Evolutionary conservation across 1,140 invertebrate genomes (phyloP), one percentile per base, ranked within the genome.

Genomic region (Pachyrhynchus sulphureomaculatus): DNA sequence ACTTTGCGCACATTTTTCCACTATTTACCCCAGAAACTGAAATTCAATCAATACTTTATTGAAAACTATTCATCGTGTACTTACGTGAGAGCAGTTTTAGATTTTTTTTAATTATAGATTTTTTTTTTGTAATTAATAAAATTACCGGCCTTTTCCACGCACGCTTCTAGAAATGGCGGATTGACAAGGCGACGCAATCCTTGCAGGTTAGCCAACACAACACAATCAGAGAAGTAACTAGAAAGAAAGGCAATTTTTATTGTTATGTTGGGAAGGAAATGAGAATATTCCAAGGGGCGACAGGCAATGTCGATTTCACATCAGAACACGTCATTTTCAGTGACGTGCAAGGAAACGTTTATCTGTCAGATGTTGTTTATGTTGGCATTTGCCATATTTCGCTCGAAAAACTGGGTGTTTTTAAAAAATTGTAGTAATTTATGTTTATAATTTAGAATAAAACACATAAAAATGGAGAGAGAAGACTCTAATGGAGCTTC

Each of bases 401-500:
- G 10, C n/a, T n/a, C n/a, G n/a, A n/a, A n/a, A n/a, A n/a, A n/a
- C n/a, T n/a, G n/a, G n/a, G n/a, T n/a, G n/a, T n/a, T n/a, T n/a
- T n/a, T n/a, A n/a, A n/a, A n/a, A n/a, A n/a, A n/a, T n/a, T n/a
- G n/a, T n/a, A n/a, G n/a, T n/a, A n/a, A n/a, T n/a, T n/a, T n/a
- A n/a, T n/a, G n/a, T n/a, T n/a, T n/a, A n/a, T n/a, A n/a, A n/a
- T n/a, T n/a, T n/a, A n/a, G n/a, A n/a, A n/a, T n/a, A n/a, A n/a
- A n/a, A n/a, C n/a, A n/a, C n/a, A 15, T 21, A 15, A 68, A 66
- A 55, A 75, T 75, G 73, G 68, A 71, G 23, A 69, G 75, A 64
- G 78, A 79, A 48, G 78, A 79, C 61, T 76, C 74, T 8, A 79
- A 79, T 65, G 77, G 76, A 18, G 76, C 78, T 47, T 74, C 75